Evolutionary conservation across 2,113 vertebrate species (phyloP).

Genomic region (Alethe diademata): DNA sequence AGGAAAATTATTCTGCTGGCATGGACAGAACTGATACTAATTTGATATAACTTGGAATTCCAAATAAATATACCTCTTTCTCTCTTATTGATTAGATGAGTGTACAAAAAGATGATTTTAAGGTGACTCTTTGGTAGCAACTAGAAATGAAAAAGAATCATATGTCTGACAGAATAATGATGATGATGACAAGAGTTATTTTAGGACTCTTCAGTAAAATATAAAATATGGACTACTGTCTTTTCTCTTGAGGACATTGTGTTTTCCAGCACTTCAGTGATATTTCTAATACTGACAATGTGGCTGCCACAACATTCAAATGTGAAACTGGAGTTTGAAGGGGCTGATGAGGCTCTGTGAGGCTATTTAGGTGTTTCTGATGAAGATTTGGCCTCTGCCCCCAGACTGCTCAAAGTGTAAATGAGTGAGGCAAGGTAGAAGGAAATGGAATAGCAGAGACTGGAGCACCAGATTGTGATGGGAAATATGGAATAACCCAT

Average conservation of each 20-base stretch:
- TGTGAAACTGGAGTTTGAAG: not conserved
- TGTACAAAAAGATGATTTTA: not conserved
- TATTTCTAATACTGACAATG: fast-evolving
- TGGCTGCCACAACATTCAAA: not conserved
- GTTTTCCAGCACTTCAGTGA: not conserved
- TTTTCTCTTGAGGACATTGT: not conserved
- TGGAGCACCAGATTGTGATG: fast-evolving
- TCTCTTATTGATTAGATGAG: not conserved
- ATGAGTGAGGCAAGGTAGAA: not conserved
- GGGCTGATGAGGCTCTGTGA: not conserved
- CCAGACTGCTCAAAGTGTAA: not conserved
- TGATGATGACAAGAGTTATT: not conserved
- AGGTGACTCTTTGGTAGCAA: not conserved
- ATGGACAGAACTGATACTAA: not conserved
- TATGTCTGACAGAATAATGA: too few species aligned
- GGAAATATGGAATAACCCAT: not conserved
- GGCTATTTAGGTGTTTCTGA: not conserved
- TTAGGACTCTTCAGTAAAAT: not conserved
- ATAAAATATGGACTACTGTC: not conserved
- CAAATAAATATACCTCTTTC: not conserved
- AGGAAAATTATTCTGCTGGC: not conserved
- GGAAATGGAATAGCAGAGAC: not conserved
- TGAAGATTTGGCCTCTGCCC: not conserved
- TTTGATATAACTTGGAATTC: not conserved
- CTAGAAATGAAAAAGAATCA: not conserved